Conservation (phyloP, 2,797 vertebrate species). For the Streptopelia turtur region DNA sequence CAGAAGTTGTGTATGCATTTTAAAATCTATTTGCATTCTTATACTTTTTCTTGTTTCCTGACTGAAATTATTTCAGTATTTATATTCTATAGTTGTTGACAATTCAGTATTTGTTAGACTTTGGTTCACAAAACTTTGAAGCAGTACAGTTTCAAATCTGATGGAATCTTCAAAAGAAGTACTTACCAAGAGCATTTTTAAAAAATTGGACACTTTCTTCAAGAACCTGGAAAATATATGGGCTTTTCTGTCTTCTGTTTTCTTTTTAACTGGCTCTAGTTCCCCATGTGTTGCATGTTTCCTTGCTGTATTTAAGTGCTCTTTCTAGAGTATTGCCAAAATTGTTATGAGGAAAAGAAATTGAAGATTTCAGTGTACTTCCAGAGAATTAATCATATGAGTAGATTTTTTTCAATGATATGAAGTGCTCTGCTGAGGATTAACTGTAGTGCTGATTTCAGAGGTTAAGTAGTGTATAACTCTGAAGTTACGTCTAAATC, state of each 20-base stretch:
- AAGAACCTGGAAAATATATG: not conserved
- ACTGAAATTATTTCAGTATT: not conserved
- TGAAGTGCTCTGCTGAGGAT: not conserved
- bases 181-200: not conserved
- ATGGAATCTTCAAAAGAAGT: not conserved
- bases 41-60: not conserved
- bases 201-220: not conserved
- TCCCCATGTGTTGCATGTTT: rapidly evolving
- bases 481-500: not conserved
- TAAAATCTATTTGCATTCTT: not conserved
- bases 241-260: not conserved
- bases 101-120: not conserved
- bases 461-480: not conserved
- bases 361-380: not conserved
- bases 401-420: not conserved
- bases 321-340: not conserved
- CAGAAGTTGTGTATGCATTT: not conserved
- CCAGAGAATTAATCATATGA: not conserved
- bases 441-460: not conserved
- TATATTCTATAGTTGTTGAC: not conserved
- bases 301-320: not conserved
- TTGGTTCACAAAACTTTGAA: not conserved
- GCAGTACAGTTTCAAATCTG: not conserved
- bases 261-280: not conserved
- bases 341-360: not conserved